These are phyloP conservation scores for Polymixis flavicincta DNA, from an alignment of 2,888 invertebrate species.

Conservation along the genomic window DNA sequence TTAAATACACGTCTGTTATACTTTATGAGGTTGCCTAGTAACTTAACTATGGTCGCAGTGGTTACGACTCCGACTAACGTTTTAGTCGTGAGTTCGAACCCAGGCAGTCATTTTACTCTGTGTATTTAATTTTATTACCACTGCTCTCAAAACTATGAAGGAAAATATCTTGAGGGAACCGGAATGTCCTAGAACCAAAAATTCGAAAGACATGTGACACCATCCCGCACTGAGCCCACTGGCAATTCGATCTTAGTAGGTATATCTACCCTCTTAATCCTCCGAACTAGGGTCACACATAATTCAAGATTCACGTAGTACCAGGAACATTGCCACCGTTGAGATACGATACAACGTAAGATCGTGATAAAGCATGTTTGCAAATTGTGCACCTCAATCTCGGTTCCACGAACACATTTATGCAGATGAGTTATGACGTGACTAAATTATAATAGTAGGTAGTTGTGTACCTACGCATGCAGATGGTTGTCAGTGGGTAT, in stretches of 20 bases:
- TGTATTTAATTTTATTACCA: no score
- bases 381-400: conserved; percentile 51
- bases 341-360: conserved; percentile 41
- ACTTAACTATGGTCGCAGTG: no score
- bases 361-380: conserved; percentile 75
- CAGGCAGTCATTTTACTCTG: no score
- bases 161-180: no score
- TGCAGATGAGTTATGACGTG: conserved; percentile 31
- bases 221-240: no score
- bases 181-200: no score
- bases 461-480: conserved; percentile 1
- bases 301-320: neutral
- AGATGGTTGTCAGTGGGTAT: conserved; percentile 2
- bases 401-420: conserved; percentile 36
- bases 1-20: neutral
- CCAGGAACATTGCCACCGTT: neutral
- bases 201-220: no score
- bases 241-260: neutral
- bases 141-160: no score
- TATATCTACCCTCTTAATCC: neutral
- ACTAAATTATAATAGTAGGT: conserved; percentile 31
- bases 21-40: neutral
- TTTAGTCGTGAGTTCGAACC: no score
- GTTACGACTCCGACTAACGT: no score
- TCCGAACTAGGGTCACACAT: neutral